Conservation (phyloP, 2,113 vertebrate genomes). For the Podiceps cristatus region DNA sequence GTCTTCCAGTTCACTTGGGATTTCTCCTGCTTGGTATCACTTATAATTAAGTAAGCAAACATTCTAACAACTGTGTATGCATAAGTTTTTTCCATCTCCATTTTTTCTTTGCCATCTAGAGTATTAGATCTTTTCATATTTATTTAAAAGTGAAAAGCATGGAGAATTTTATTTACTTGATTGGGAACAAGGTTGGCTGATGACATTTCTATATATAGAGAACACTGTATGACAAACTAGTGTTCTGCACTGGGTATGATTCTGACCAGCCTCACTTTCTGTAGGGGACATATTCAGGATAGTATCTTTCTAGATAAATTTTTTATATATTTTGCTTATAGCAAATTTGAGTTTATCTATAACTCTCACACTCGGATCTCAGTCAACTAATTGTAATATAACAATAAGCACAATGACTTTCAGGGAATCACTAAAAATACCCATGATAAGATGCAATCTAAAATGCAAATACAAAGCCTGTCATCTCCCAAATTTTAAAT, state of each 20-base stretch:
- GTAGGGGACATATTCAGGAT: background rate
- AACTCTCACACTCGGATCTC: background rate
- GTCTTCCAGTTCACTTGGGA: background rate
- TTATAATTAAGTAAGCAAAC: background rate
- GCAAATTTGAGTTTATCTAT: background rate
- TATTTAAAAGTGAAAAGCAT: background rate
- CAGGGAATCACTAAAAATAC: background rate
- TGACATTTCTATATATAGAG: background rate
- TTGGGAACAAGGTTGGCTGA: background rate
- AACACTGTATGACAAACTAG: background rate
- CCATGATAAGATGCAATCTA: background rate
- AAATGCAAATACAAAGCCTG: slow-evolving; percentile 20
- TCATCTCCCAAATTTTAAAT: background rate
- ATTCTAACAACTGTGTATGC: background rate
- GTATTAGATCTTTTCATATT: background rate
- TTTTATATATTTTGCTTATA: background rate
- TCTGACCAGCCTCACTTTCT: background rate
- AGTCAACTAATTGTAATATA: background rate
- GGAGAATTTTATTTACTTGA: background rate
- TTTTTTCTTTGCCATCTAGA: background rate
- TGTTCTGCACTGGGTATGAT: background rate
- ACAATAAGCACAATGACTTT: background rate
- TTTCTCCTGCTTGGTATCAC: background rate
- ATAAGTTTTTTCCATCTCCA: background rate
- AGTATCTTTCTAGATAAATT: background rate